Conservation (phyloP, 2,113 vertebrate species). For the Chaetura pelagica region DNA sequence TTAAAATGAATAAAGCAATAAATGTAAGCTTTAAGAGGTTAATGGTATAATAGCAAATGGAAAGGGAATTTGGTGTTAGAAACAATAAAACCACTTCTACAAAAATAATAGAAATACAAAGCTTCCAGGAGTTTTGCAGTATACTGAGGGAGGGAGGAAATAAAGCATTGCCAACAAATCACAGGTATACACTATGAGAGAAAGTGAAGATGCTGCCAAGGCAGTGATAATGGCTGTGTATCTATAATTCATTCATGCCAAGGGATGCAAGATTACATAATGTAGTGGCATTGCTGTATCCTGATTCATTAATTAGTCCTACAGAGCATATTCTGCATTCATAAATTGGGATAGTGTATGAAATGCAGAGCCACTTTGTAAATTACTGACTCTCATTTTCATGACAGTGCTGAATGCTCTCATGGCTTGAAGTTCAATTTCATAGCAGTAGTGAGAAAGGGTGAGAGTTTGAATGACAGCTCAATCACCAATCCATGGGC, state of each 20-base stretch:
- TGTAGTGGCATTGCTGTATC: not conserved
- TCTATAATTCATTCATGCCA: constrained; percentile 11
- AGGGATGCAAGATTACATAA: constrained; percentile 1
- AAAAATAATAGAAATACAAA: not conserved
- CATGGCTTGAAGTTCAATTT: not conserved
- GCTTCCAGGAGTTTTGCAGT: not conserved
- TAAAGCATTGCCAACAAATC: not conserved
- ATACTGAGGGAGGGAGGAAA: not conserved
- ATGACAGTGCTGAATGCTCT: not conserved
- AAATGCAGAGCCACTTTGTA: not conserved
- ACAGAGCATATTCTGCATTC: not conserved
- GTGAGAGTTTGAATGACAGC: not conserved
- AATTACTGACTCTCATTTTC: not conserved
- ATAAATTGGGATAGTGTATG: not conserved
- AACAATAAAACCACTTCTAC: not conserved
- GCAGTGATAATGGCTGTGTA: constrained; percentile 29
- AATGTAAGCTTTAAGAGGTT: not conserved
- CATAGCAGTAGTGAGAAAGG: not conserved
- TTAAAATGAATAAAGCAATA: not conserved
- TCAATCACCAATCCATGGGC: not conserved
- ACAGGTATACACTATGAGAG: not conserved
- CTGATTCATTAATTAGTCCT: constrained; percentile 23
- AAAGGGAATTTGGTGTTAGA: not conserved
- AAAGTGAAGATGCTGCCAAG: not conserved
- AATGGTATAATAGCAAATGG: not conserved